Base-by-base conservation (phyloP, 1,140 invertebrate genomes). In the Heliothis virescens region DNA sequence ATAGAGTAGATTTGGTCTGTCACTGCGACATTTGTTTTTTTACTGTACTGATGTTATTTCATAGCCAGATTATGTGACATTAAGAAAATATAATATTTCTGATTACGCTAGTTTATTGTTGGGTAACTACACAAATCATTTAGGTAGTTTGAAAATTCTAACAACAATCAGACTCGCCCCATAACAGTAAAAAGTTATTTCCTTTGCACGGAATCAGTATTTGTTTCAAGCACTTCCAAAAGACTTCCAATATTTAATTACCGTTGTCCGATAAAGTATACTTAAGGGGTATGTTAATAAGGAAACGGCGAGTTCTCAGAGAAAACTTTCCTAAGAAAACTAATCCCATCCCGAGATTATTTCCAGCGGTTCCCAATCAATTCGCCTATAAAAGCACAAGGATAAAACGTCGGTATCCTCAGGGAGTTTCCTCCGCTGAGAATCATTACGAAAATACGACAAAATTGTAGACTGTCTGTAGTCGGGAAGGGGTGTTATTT, bases 381-480 rank as follows among this genome's bases (percentile, higher is more conserved):
- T 93, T 90, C 87, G 87, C 89, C 88, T 90, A 91, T 92, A 91
- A 91, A 91, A 93, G 90, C 88, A 92, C 79, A 85, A 79, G 86
- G 84, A 89, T 89, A 90, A 91, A 93, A 91, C 85, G 85, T 79
- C 80, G 85, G 83, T 87, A 84, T 87, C 86, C 87, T 86, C 82
- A 62, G 82, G 83, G 86, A 90, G 83, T 91, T 89, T 85, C 77
- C 82, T 91, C 90, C 89, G 87, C 72, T 77, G 90, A 89, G 90
- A 90, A 93, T 92, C 90, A 94, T 94, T 94, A 91, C 86, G 89
- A 91, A 94, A 94, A 94, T 93, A 93, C 88, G 88, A 88, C 87
- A 87, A 92, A 92, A 92, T 93, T 92, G 91, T 90, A 86, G 87
- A 88, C 83, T 84, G 84, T 87, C 85, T 84, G 83, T 89, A 48